Evolutionary conservation across 2,888 invertebrate genomes (phyloP).

Genomic region (Phalera bucephala): DNA sequence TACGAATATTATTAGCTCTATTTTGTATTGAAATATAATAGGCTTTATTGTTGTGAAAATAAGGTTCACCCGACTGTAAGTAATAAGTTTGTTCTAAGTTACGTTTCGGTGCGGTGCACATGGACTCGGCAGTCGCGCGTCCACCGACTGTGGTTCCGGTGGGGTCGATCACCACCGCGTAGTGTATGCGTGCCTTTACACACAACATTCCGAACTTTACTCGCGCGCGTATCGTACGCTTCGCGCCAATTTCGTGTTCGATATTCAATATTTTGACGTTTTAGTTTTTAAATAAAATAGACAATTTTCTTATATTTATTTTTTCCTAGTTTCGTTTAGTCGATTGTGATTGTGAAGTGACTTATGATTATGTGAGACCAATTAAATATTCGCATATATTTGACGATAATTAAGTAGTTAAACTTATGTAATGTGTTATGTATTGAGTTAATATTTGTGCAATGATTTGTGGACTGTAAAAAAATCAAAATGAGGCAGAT

Average conservation of each 20-base stretch:
- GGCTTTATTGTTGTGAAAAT: conserved; percentile 14
- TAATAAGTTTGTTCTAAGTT: conserved; percentile 45
- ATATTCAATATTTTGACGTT: conserved; percentile 29
- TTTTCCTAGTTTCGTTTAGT: too few relatives aligned
- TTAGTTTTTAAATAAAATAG: conserved; percentile 20
- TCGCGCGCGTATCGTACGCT: conserved; percentile 48
- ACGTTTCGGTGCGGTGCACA: conserved; percentile 80
- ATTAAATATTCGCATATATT: conserved; percentile 11
- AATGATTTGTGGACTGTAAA: conserved; percentile 44
- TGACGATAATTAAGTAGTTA: conserved; percentile 10
- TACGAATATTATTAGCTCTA: conserved; percentile 55
- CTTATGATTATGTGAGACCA: conserved; percentile 11
- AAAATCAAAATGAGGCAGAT: conserved; percentile 55
- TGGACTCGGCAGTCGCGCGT: conserved; percentile 73
- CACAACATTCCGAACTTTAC: conserved; percentile 52
- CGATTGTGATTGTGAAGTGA: conserved; percentile 23
- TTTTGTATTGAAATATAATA: conserved; percentile 24
- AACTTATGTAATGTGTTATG: conserved; percentile 17
- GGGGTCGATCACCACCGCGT: conserved; percentile 76
- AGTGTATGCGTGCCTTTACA: conserved; percentile 65
- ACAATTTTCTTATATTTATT: conserved; percentile 11
- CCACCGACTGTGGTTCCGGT: conserved; percentile 83
- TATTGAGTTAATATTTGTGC: conserved; percentile 33
- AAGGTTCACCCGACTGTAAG: conserved; percentile 22
- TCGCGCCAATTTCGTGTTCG: conserved; percentile 52